Conservation (phyloP, 2,113 vertebrate genomes). For the Nothoprocta perdicaria region DNA sequence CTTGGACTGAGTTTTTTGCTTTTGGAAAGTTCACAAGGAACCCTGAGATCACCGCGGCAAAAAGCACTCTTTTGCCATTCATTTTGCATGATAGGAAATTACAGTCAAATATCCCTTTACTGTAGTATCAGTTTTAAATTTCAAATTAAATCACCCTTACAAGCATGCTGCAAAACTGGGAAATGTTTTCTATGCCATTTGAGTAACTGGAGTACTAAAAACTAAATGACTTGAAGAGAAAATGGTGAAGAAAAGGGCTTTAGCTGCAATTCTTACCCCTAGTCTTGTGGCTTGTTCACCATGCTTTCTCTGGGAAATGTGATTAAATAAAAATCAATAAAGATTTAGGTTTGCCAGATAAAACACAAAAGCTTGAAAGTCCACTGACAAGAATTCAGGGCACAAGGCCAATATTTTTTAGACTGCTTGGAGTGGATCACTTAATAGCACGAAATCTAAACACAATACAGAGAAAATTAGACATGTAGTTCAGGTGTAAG, state of each 20-base stretch:
- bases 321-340: conserved; percentile 72
- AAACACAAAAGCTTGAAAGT: conserved; percentile 67
- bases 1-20: neutral
- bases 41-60: neutral
- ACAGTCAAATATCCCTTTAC: conserved; percentile 55
- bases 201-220: conserved; percentile 49
- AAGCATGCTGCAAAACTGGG: conserved; percentile 46
- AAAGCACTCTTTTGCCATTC: neutral
- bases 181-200: conserved; percentile 33
- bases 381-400: conserved; percentile 53
- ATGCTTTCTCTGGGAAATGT: conserved; percentile 55
- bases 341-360: conserved; percentile 64
- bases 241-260: neutral
- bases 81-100: neutral
- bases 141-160: conserved; percentile 57
- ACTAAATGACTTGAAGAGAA: conserved; percentile 31
- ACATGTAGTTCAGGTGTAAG: conserved; percentile 15
- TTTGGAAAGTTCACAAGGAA: neutral
- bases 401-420: conserved; percentile 40
- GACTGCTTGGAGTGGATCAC: conserved; percentile 24
- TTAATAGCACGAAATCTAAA: conserved; percentile 63
- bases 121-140: conserved; percentile 42
- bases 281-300: conserved; percentile 54
- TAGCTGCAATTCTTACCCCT: conserved; percentile 38
- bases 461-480: conserved; percentile 53